Evolutionary conservation across 2,797 vertebrate species (phyloP).

Genomic region (Crypturellus tataupa): DNA sequence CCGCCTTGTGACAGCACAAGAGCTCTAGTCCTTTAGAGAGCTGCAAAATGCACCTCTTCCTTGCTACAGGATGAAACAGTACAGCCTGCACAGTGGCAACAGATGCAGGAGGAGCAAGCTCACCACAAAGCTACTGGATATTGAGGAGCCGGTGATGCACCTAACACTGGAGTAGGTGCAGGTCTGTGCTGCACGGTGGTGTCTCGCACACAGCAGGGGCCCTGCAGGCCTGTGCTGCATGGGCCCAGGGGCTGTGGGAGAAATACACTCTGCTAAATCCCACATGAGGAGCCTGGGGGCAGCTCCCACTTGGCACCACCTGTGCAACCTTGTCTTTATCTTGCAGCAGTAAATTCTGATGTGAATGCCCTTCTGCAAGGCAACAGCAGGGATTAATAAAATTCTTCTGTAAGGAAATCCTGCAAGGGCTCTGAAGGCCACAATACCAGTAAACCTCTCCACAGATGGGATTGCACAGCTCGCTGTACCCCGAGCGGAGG

Average conservation of each 20-base stretch:
- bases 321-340: background rate
- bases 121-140: background rate
- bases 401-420: background rate
- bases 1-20: background rate
- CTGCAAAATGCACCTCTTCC: background rate
- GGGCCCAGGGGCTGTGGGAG: fast-evolving
- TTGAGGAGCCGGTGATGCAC: background rate
- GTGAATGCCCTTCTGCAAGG: background rate
- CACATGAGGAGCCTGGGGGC: background rate
- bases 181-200: background rate
- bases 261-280: background rate
- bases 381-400: background rate
- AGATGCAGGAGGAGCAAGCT: fast-evolving
- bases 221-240: background rate
- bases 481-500: fast-evolving
- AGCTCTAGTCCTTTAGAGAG: background rate
- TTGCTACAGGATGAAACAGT: background rate
- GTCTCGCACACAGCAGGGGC: background rate
- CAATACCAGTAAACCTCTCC: fast-evolving
- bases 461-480: fast-evolving
- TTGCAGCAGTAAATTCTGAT: background rate
- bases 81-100: background rate
- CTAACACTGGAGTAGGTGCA: background rate
- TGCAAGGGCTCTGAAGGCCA: background rate
- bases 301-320: background rate